Percentiles rank a stretch among this genome's conserved stretches.
phyloP scores from a whole-genome alignment of 2,888 invertebrate species.

The Hirtodrosophila duncani region DNA sequence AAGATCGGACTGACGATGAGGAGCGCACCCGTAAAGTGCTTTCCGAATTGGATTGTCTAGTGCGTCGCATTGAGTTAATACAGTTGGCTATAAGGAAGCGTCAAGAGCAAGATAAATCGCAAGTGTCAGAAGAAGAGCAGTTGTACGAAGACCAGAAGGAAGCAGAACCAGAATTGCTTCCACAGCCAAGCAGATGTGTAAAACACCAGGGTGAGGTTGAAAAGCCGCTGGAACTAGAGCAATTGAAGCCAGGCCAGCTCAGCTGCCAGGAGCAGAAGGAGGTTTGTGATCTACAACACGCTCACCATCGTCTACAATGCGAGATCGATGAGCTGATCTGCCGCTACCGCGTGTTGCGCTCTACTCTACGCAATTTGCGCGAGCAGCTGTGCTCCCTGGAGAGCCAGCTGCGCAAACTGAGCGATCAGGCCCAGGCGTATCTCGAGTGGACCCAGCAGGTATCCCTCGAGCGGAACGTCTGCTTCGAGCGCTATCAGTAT shows the following conservation, averaged over 20 bases:
- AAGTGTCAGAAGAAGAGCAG: not conserved
- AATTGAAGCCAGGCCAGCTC: not conserved
- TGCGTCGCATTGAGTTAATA: conserved; percentile 41
- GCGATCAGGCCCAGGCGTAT: not conserved
- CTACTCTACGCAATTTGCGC: conserved; percentile 3
- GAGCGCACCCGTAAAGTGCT: conserved; percentile 9
- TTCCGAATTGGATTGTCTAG: conserved; percentile 41
- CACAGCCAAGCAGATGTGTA: not conserved
- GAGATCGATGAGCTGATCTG: conserved; percentile 36
- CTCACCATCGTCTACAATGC: conserved; percentile 33
- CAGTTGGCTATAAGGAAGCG: conserved; percentile 37
- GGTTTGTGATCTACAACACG: conserved; percentile 28
- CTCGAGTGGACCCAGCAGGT: conserved; percentile 19
- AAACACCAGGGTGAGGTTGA: not conserved
- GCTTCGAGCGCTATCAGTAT: conserved; percentile 19
- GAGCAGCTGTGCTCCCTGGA: not conserved
- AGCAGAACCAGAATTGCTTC: not conserved
- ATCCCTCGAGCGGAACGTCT: conserved; percentile 18
- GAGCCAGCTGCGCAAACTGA: conserved; percentile 12
- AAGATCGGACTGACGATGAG: conserved; percentile 33
- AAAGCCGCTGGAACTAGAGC: not conserved
- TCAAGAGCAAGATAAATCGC: not conserved
- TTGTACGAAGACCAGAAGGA: not conserved
- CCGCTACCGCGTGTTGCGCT: conserved; percentile 23
- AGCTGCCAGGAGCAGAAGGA: conserved; percentile 25